Evolutionary conservation across 1,140 invertebrate genomes (phyloP), one percentile per base, ranked within the genome.

Genomic region (Drosophila rufa): DNA sequence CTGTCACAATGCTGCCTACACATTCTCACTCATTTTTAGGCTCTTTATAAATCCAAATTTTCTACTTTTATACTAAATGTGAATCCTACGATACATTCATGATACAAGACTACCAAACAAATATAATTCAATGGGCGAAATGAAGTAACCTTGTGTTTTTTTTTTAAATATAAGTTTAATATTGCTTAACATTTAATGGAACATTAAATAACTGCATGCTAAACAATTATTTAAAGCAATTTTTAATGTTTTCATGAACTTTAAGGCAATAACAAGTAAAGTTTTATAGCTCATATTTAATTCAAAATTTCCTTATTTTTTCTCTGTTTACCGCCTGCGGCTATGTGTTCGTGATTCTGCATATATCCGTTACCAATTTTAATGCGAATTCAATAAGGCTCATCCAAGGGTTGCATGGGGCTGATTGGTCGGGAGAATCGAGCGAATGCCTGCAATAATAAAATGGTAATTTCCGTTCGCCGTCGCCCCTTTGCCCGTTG

Each of bases 361-460:
- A 87, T 89, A 80, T 87, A 90, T 90, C 85, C 85, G 80, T 90
- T 90, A 71, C 85, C 74, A 84, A 87, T 89, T 87, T 87, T 83
- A 89, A 87, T 87, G 85, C 47, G 85, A 84, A 84, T 89, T 90
- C 84, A 89, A 89, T 90, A 82, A 86, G 82, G 77, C 75, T 66
- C 59, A 64, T 58, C 22, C 57, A 58, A 48, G 55, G 58, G 42
- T 64, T 60, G 60, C 58, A 62, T 19, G 47, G 30, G n/a, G 17
- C 19, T 59, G 69, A 53, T 57, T 66, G 68, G 57, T 22, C 27
- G n/a, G 53, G 15, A 36, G 60, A 40, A 17, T 45, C 59, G 27
- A 33, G 25, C 43, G 45, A 68, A 47, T 48, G 77, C 62, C 77
- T 84, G 84, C 80, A 89, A 89, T 89, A 89, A 89, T 89, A 89